phyloP scores from a whole-genome alignment of 1,140 invertebrate genomes.

The Harlomillsia oculata region DNA sequence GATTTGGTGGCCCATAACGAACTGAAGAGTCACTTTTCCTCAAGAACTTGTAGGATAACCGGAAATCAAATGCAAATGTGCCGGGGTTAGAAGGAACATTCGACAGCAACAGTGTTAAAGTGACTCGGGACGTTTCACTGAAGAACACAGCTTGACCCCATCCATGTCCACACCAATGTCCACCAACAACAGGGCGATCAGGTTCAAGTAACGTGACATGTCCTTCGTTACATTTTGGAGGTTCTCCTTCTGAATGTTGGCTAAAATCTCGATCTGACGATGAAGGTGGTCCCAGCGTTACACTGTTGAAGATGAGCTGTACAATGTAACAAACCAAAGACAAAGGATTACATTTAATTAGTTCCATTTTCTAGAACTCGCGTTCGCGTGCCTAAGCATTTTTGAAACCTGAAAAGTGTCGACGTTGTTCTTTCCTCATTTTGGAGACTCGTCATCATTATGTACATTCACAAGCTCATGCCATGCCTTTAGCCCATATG shows the following conservation, averaged over 20 bases:
- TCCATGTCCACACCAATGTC: constrained; percentile 71
- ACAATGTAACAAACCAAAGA: too few species aligned
- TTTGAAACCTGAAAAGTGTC: too few species aligned
- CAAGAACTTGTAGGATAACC: constrained; percentile 70
- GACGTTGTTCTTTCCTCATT: too few species aligned
- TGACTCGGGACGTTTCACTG: constrained; percentile 66
- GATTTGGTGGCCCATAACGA: constrained; percentile 53
- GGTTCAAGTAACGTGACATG: constrained; percentile 66
- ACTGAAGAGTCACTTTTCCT: constrained; percentile 60
- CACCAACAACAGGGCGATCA: constrained; percentile 58
- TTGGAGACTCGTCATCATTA: too few species aligned
- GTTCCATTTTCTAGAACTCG: too few species aligned
- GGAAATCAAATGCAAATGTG: constrained; percentile 48
- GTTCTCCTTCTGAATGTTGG: not conserved
- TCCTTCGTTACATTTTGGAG: constrained; percentile 47
- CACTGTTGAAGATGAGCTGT: constrained; percentile 63
- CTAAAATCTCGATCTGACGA: constrained; percentile 2
- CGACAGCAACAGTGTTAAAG: constrained; percentile 59
- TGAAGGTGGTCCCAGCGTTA: constrained; percentile 51
- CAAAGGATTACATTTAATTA: too few species aligned
- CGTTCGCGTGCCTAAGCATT: too few species aligned
- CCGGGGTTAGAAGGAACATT: constrained; percentile 47
- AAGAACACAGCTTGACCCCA: constrained; percentile 78
- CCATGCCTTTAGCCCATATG: too few species aligned
- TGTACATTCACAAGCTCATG: too few species aligned